Base-by-base conservation (phyloP, 2,797 vertebrate species). In the Podarcis siculus region DNA sequence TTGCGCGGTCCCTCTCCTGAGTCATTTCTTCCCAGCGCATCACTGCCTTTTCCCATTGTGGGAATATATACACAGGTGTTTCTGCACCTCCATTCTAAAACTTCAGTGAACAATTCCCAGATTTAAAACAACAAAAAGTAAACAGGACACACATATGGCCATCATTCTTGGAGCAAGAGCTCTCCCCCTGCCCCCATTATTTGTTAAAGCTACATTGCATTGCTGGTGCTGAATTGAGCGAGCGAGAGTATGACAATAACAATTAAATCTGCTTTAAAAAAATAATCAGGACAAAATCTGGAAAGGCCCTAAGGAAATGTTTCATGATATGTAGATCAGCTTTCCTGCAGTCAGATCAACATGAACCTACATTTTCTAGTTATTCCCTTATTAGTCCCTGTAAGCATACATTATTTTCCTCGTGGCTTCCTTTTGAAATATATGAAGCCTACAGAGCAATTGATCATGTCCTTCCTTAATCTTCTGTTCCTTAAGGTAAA, bases 401-500 rank as follows among this genome's bases (percentile, higher is more conserved):
- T n/a, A 82, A 81, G 79, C 78, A 80, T 81, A 81, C 85, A 69
- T 32, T 75, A 49, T 66, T 37, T 76, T 81, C 17, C 61, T 32
- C 37, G 69, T 67, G 35, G 6, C 30, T 81, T 58, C 7, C 32
- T 69, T 85, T 80, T 45, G 25, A 81, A 85, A 76, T 49, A 75
- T 39, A 76, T 76, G 32, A 87, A 75, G 79, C 25, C 27, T 45
- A 76, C 1, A 37, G 83, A 73, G 79, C 25, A 37, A 80, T 86
- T 39, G 23, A 87, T 87, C 30, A 82, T 86, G 42, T n/a, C 13
- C 45, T 81, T 61, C 37, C 71, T 35, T 87, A 82, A 79, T 79
- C 13, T 67, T 64, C 5, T 73, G 61, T 35, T 35, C 79, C 25
- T 30, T 21, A 75, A 82, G 55, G 55, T 45, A 87, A 87, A 82